These are phyloP conservation scores for Cryptocephalus primarius DNA, from an alignment of 2,888 invertebrate species.

Conservation along the genomic window DNA sequence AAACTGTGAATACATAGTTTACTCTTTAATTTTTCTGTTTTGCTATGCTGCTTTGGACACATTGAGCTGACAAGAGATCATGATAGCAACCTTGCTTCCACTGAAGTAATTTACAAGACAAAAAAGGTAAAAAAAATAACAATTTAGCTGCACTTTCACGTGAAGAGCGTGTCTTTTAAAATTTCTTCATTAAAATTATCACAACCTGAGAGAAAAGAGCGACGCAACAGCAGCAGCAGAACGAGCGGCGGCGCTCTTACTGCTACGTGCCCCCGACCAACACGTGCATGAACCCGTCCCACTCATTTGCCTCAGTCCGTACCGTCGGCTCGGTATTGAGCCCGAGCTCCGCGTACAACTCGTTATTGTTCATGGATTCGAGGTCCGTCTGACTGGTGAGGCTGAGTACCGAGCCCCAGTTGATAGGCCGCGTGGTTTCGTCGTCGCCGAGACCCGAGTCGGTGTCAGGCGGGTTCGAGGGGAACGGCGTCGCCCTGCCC, in stretches of 20 bases:
- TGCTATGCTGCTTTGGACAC: constrained; percentile 3
- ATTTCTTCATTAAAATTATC: constrained; percentile 35
- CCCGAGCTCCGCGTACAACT: constrained; percentile 63
- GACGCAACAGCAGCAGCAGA: constrained; percentile 1
- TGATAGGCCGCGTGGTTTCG: constrained; percentile 67
- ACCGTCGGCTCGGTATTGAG: constrained; percentile 30
- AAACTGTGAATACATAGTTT: too few relatives aligned
- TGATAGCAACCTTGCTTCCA: not conserved
- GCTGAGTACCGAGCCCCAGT: constrained; percentile 85
- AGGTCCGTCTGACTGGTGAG: constrained; percentile 77
- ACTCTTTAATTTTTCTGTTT: not conserved
- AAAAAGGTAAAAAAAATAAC: too few relatives aligned
- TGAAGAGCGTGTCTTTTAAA: constrained; percentile 2
- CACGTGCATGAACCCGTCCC: constrained; percentile 57
- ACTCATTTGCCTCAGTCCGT: constrained; percentile 37
- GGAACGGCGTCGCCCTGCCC: constrained; percentile 63
- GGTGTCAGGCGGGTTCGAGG: constrained; percentile 45
- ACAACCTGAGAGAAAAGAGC: constrained; percentile 32
- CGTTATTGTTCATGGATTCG: constrained; percentile 71
- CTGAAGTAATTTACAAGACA: too few relatives aligned
- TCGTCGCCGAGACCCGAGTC: constrained; percentile 67
- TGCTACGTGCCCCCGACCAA: constrained; percentile 59
- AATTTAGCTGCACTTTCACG: too few relatives aligned
- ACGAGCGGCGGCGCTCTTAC: constrained; percentile 7
- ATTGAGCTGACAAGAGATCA: not conserved